These are phyloP conservation scores for Anthoptus insignis DNA, from an alignment of 2,888 invertebrate genomes.

Conservation along the genomic window DNA sequence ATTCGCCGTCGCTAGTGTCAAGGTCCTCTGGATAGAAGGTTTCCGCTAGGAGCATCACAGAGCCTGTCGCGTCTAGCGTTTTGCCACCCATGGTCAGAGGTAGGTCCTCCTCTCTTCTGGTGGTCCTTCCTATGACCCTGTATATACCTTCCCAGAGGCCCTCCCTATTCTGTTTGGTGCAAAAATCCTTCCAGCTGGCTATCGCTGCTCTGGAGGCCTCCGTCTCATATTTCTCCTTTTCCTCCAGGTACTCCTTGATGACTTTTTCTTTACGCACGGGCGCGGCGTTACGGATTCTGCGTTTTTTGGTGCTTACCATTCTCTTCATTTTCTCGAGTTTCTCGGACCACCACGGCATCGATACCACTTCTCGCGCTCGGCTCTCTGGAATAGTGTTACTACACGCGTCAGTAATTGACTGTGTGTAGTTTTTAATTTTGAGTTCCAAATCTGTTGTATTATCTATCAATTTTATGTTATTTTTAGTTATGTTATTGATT, in stretches of 20 bases:
- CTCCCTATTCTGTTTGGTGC: neutral
- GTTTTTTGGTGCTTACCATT: neutral
- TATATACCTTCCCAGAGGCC: neutral
- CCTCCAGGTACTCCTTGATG: neutral
- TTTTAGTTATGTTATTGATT: too few species aligned
- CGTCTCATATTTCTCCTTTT: neutral
- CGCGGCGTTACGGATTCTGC: neutral
- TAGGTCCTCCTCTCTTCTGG: neutral
- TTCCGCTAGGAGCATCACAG: neutral
- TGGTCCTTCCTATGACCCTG: neutral
- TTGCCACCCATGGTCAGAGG: neutral
- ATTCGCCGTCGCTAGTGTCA: neutral
- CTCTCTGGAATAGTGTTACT: too few species aligned
- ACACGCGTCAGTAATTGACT: too few species aligned
- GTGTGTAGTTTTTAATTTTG: too few species aligned
- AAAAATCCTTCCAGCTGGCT: neutral
- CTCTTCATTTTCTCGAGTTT: neutral
- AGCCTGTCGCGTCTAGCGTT: neutral
- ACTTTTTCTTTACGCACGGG: neutral
- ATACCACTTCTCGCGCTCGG: neutral
- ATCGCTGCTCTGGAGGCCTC: too few species aligned
- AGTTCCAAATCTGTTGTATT: too few species aligned
- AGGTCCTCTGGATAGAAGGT: neutral
- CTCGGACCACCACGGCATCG: neutral
- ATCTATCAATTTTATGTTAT: too few species aligned